Evolutionary conservation across 2,888 invertebrate genomes (phyloP), one percentile per base, ranked within the genome.

Genomic region (Nephrotoma flavescens): DNA sequence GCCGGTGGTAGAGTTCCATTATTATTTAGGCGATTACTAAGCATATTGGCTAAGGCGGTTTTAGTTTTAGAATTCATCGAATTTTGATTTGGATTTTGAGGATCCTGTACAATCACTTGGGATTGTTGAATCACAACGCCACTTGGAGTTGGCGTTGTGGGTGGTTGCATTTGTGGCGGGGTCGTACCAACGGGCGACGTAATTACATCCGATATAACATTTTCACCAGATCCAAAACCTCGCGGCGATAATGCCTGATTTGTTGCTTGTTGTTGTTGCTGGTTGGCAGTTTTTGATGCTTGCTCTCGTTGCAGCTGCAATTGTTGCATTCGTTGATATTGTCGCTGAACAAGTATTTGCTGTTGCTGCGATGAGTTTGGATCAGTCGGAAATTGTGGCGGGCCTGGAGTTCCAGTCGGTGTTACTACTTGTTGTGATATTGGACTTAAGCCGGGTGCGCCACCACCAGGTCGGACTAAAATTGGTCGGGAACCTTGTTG

Each of bases 31-130:
- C 97, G 93, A 89, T 95, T 97, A 89, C 96, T 97, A 87, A 98
- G 93, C 96, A 98, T 97, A 91, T 98, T 97, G 15, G 98, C 98
- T 87, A 99, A 92, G 0, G 98, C 98, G 0, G 98, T 98, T 93
- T 98, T 99, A 3, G 98, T 97, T 92, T 97, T 97, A 0, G 96
- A 95, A 89, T 96, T 96, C 86, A 97, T 97, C 88, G 90, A 41
- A 57, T 86, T 86, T 41, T 41, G 41, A n/a, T 52, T 41, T 2
- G 52, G 9, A 41, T 84, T 86, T 31, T 71, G 71, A 6, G 83
- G 52, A 42, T 84, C 71, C 19, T 47, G 85, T 6, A 86, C 15
- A 19, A 71, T 42, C 11, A 88, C 42, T 44, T 88, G 88, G 9
- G 88, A 41, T 12, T 88, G 86, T 83, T 88, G 88, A 57, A 52